Conservation (phyloP, 1,140 invertebrate species). For the Drosophila santomea region DNA sequence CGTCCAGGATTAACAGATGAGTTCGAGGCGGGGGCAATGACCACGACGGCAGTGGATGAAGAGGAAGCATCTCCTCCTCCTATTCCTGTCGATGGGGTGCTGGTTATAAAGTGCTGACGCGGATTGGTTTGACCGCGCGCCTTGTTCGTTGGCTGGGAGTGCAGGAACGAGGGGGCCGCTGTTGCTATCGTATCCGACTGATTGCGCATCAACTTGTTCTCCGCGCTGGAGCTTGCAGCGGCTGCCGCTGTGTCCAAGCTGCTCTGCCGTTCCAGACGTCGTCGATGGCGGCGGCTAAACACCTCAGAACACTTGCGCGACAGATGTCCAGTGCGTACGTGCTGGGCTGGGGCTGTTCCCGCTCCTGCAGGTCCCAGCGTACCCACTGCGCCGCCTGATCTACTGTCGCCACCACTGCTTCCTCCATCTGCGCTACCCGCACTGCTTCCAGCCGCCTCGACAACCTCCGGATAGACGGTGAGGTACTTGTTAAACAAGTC, state of each 20-base stretch:
- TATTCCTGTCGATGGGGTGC: constrained; percentile 3
- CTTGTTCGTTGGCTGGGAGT: constrained; percentile 43
- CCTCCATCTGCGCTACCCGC: constrained; percentile 37
- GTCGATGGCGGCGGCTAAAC: constrained; percentile 72
- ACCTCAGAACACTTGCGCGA: constrained; percentile 77
- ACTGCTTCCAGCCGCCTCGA: constrained; percentile 47
- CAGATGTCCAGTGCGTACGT: constrained; percentile 59
- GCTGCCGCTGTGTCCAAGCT: constrained; percentile 71
- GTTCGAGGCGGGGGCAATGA: constrained; percentile 37
- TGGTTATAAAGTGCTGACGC: constrained; percentile 63
- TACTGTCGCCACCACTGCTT: constrained; percentile 34
- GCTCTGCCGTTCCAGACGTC: constrained; percentile 70
- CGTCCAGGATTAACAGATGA: constrained; percentile 27
- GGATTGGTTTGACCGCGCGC: constrained; percentile 42
- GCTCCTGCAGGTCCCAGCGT: neutral
- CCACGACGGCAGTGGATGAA: constrained; percentile 35
- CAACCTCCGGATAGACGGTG: constrained; percentile 73
- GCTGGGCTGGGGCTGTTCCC: constrained; percentile 5
- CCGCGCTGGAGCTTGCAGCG: constrained; percentile 25
- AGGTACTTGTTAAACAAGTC: constrained; percentile 74
- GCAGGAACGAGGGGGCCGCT: constrained; percentile 59
- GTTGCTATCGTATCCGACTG: constrained; percentile 77
- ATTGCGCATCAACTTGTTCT: constrained; percentile 72
- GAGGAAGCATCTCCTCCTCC: constrained; percentile 1
- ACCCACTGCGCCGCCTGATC: constrained; percentile 11